A percentile compares a stretch with the other conserved stretches of the same genome.
Conservation (phyloP, 2,888 invertebrate genomes). For the Cosmia pyralina region DNA sequence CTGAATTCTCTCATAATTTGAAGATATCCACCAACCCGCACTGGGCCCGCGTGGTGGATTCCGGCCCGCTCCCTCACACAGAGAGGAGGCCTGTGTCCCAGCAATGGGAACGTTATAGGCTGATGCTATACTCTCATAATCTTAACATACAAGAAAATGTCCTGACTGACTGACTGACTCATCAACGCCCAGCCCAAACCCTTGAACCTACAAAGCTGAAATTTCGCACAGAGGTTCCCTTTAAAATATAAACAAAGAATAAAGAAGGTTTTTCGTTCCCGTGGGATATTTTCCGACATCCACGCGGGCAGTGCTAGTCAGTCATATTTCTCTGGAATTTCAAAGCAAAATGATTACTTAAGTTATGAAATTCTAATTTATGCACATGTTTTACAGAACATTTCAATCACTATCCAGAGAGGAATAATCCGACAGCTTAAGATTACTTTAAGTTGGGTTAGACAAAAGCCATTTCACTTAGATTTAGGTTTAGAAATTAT, state of each 20-base stretch:
- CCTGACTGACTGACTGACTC: too few species aligned
- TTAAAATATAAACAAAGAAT: too few species aligned
- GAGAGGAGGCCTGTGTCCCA: too few species aligned
- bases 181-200: too few species aligned
- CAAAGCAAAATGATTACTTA: constrained; percentile 6
- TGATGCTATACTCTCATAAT: neutral
- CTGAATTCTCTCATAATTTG: neutral
- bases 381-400: constrained; percentile 12
- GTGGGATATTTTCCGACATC: too few species aligned
- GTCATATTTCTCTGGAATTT: neutral
- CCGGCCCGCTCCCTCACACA: too few species aligned
- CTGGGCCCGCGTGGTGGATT: neutral
- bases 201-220: too few species aligned
- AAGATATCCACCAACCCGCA: too few species aligned
- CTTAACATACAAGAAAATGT: too few species aligned
- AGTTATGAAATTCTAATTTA: constrained; percentile 12
- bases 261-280: too few species aligned
- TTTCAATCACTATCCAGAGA: constrained; percentile 23
- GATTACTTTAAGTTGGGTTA: constrained; percentile 32
- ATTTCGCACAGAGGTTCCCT: too few species aligned
- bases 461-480: constrained; percentile 30
- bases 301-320: too few species aligned
- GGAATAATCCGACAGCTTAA: constrained; percentile 23
- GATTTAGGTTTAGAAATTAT: constrained; percentile 33
- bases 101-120: neutral